These are phyloP conservation scores for Neoscelio sp. DNA, from an alignment of 2,888 invertebrate species.

Conservation along the genomic window DNA sequence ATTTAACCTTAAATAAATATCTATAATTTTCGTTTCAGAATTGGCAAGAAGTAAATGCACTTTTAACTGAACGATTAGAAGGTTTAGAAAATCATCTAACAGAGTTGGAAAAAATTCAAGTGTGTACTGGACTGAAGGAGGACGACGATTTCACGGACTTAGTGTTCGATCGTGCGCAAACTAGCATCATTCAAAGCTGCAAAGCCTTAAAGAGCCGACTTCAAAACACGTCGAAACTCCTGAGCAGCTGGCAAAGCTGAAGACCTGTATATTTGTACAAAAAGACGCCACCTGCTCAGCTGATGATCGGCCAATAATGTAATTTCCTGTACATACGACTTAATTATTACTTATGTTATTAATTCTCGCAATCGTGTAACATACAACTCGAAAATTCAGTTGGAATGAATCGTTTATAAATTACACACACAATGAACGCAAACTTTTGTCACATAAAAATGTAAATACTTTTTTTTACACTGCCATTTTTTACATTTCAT, in stretches of 20 bases:
- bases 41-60: slow-evolving; percentile 76
- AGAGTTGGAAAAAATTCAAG: slow-evolving; percentile 76
- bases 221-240: slow-evolving; percentile 77
- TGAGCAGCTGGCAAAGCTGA: slow-evolving; percentile 80
- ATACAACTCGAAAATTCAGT: slow-evolving; percentile 2
- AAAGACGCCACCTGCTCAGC: slow-evolving; percentile 63
- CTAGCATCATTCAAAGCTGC: slow-evolving; percentile 78
- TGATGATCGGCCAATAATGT: slow-evolving; percentile 68
- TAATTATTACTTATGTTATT: slow-evolving; percentile 61
- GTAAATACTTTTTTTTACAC: slow-evolving; percentile 28
- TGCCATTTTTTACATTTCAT: slow-evolving; percentile 3
- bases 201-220: slow-evolving; percentile 77
- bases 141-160: slow-evolving; percentile 70
- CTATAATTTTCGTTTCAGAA: slow-evolving; percentile 71
- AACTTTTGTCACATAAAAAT: neutral
- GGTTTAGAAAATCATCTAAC: slow-evolving; percentile 75
- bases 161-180: slow-evolving; percentile 76
- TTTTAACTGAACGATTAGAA: slow-evolving; percentile 76
- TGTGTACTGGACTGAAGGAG: slow-evolving; percentile 75
- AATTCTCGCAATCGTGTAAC: slow-evolving; percentile 26
- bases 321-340: slow-evolving; percentile 68
- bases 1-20: too few species aligned
- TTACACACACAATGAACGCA: too few species aligned
- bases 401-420: neutral
- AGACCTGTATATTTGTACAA: slow-evolving; percentile 70